Evolutionary conservation across 1,140 invertebrate species (phyloP), one percentile per base, ranked within the genome.

Genomic region (Camponotus floridanus): DNA sequence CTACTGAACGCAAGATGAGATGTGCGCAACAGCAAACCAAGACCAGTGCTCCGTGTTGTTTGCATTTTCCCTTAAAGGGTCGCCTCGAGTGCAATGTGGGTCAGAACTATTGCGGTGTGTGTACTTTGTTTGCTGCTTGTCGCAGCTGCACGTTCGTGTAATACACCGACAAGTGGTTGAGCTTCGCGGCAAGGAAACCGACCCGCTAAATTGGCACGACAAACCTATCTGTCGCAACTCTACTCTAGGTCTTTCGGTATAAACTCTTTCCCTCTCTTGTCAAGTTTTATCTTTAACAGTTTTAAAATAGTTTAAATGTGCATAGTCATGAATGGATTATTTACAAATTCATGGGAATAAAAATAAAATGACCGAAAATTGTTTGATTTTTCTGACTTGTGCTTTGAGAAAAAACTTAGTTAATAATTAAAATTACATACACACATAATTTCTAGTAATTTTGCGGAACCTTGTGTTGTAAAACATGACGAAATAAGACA

Each of bases 31-130:
- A 61, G 39, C 67, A 67, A 81, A 81, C 65, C 42, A 73, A 45
- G 67, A 42, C n/a, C 68, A 13, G 55, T 48, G 64, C 33, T 39
- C 51, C 36, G 51, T 31, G 68, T 73, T 83, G 79, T 83, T 83
- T 83, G 79, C 79, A 83, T 83, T 83, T 83, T 83, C 67, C 68
- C 79, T 83, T 83, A 83, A 83, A 73, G 79, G 79, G 79, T 42
- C 55, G 39, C 39, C 39, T 74, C 55, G 68, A 83, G 79, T 74
- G 55, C 55, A n/a, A 83, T 83, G 55, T 83, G 55, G 79, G 79
- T 83, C 79, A 83, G 79, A 42, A 83, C 42, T 74, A 45, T 42
- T 83, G 79, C 55, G 73, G 55, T 31, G 79, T 73, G 55, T 73
- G 39, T 83, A 83, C 79, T 83, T 74, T 81, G 79, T 81, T 81